Base-by-base conservation (phyloP, 2,113 vertebrate species). In the Ptilorrhoa leucosticta region DNA sequence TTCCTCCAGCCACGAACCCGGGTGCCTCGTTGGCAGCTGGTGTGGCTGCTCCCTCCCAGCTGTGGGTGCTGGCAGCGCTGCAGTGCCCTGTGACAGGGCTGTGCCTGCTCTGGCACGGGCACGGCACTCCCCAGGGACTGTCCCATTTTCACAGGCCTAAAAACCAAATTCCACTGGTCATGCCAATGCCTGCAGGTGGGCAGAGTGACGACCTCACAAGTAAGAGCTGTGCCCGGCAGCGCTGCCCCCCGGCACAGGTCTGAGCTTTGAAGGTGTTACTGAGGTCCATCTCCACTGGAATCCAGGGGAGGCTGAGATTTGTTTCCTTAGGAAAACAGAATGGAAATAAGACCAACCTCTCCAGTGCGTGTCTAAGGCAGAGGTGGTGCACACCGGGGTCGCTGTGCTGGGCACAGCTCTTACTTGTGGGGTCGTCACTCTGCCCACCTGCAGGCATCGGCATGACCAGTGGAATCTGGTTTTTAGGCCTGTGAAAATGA, bases 1-100 rank as follows among this genome's bases (percentile, higher is more conserved):
- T 4, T 75, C 28, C 69, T 61, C 2, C 4, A 6, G 60, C 4
- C 39, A 8, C 28, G 8, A 2, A 5, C 3, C 2, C 1, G 0
- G 3, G 11, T 17, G 23, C 28, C 53, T 23, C 47, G 2, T 22
- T 11, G 40, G 56, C 23, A 0, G 7, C 0, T 16, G 50, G 37
- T 10, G 4, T 73, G 60, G 64, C 35, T 40, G 64, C 30, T 57
- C 40, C 57, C 27, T 6, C 5, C 4, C 0, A 2, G 9, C 12
- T 3, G 19, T 11, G 13, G 35, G 61, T 35, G 70, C 39, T 31
- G 45, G 37, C 6, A 2, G 7, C 17, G 1, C 42, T 18, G 76
- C 26, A 16, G 37, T 20, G 4, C 15, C 12, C 44, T 13, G 61
- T 0, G 9, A 27, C 53, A 5, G 31, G 20, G 54, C 70, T 57